phyloP scores from a whole-genome alignment of 1,140 invertebrate species.

The Drosophila quadrilineata region DNA sequence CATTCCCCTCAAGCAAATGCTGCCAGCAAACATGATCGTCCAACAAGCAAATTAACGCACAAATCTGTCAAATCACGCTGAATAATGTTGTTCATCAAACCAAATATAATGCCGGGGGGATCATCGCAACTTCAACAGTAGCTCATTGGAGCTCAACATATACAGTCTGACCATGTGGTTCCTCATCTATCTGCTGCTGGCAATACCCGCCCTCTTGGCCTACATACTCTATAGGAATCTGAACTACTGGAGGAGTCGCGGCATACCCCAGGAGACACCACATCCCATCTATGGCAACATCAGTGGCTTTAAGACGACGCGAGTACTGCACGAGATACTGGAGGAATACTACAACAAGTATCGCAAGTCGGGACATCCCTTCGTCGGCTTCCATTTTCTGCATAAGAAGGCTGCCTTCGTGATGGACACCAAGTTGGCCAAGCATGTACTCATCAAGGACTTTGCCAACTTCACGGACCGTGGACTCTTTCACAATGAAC shows the following conservation, averaged over 20 bases:
- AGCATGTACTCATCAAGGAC: constrained; percentile 83
- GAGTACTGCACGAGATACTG: constrained; percentile 11
- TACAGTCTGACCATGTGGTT: neutral
- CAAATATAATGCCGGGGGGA: neutral
- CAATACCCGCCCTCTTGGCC: constrained; percentile 22
- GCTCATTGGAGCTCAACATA: neutral
- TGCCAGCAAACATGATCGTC: no score
- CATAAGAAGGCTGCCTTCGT: constrained; percentile 10
- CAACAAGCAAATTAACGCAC: neutral
- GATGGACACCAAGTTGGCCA: constrained; percentile 70
- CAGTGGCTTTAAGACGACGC: constrained; percentile 17
- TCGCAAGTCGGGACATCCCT: constrained; percentile 50
- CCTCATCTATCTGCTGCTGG: constrained; percentile 4
- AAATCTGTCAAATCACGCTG: constrained; percentile 2
- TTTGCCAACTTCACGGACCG: constrained; percentile 83
- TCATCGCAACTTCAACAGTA: neutral
- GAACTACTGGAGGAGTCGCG: constrained; percentile 77
- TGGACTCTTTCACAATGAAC: constrained; percentile 81
- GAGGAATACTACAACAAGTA: constrained; percentile 31
- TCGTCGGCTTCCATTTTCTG: constrained; percentile 52
- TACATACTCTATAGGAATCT: constrained; percentile 20
- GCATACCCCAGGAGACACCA: constrained; percentile 74
- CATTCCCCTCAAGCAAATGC: no score
- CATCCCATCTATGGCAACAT: constrained; percentile 67
- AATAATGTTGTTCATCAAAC: neutral